Base-by-base conservation (phyloP, 2,113 vertebrate species). In the Amphiprion ocellaris region DNA sequence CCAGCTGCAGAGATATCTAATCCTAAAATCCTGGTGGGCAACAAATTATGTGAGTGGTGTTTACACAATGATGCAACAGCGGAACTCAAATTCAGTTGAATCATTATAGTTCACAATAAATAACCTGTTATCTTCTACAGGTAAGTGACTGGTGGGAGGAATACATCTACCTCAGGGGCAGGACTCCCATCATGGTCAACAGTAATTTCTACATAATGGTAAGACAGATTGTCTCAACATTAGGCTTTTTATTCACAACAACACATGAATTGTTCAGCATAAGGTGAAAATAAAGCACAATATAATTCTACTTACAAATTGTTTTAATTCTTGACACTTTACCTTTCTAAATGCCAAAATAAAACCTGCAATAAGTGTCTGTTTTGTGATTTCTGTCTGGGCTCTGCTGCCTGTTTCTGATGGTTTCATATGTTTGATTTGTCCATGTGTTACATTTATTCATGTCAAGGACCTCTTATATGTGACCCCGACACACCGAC, bases 131-230 rank as follows among this genome's bases (percentile, higher is more conserved):
- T 71, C 24, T 72, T 67, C 44, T 81, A 0, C 33, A 94, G 92
- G 94, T 94, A 56, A 89, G 93, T 75, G 94, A 95, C 77, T 96
- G 96, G 96, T 96, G 96, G 96, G 96, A 96, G 78, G 92, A 99
- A 55, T 99, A 97, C 69, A 90, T 99, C 87, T 99, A 99, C 90
- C 95, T 99, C 16, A 94, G 95, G 1, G 90, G 97, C 72, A 92
- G 98, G 28, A 85, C 90, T 62, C 97, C 98, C 0, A 90, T 99
- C 85, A 96, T 98, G 97, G 98, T 99, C 81, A 99, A 99, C 94
- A 99, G 98, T 91, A 99, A 99, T 95, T 99, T 97, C 81, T 99
- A 98, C 0, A 91, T 92, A 55, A 99, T 97, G 97, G 98, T 99
- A 82, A 94, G 33, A 37, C 7, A 9, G 33, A 37, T 37, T 30